Conservation (phyloP, 2,113 vertebrate genomes). For the rabbit (Oryctolagus cuniculus) region mOryCun1.1 NC_091449.1:62858501-62859000, state of each 20-base stretch:
- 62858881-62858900: not conserved
- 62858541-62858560: not conserved
- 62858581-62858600: not conserved
- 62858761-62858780: not conserved
- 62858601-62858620: conserved; percentile 6
- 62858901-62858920: not conserved
- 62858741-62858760: not conserved
- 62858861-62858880: not conserved
- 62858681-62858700: not conserved
- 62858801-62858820: conserved; percentile 30
- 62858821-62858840: not conserved
- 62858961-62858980: not conserved
- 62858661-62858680: not conserved
- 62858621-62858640: conserved; percentile 59
- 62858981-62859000: conserved; percentile 12
- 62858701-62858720: not conserved
- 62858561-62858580: not conserved
- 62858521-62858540: not conserved
- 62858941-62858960: not conserved
- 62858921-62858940: not conserved
- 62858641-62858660: not conserved
- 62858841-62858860: not conserved
- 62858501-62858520: conserved; percentile 24
- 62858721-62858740: conserved; percentile 35
- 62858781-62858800: not conserved